Evolutionary conservation across 2,888 invertebrate genomes (phyloP), one percentile per base, ranked within the genome.

Genomic region (Ceratothoa steindachneri): DNA sequence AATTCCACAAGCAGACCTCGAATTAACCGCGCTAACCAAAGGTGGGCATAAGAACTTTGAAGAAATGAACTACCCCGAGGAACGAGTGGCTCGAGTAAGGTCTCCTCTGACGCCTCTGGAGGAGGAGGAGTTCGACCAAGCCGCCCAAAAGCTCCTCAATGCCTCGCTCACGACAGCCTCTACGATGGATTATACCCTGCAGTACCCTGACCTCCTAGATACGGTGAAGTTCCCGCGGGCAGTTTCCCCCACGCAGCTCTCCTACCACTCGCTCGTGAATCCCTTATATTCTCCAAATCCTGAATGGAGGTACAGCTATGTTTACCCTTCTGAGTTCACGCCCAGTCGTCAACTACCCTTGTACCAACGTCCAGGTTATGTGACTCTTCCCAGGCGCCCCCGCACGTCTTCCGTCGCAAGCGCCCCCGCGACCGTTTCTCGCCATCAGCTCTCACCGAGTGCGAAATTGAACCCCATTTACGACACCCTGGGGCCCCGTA

Each of bases 401-500:
- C 70, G 81, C 80, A 60, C 81, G 82, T 69, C 83, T 82, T 22
- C 83, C 83, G 55, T 55, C 5, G 24, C 55, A 28, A 84, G 85
- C 80, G 82, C 83, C 69, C 83, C 30, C 68, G 66, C 30, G 24
- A 9, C 28, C 4, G 9, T 28, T 7, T 7, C 60, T 19, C 24
- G 19, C 9, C 24, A 60, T 5, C 66, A 29, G 9, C 28, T 30
- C 7, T 30, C 66, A 15, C 66, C 28, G 27, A 29, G 9, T 7
- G 27, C 7, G 27, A 27, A 66, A 66, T 19, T 66, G 7, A 77
- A 81, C 82, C 93, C 93, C 0, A 90, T 91, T 78, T 93, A 94
- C 84, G 94, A 95, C 85, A 93, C 93, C 85, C 92, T 93, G 91
- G 93, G 93, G 5, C 91, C 93, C 70, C 88, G 93, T 80, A 92